A percentile compares a stretch with the other conserved stretches of the same genome.
phyloP scores from a whole-genome alignment of 2,888 invertebrate species.

The Acronicta aceris region DNA sequence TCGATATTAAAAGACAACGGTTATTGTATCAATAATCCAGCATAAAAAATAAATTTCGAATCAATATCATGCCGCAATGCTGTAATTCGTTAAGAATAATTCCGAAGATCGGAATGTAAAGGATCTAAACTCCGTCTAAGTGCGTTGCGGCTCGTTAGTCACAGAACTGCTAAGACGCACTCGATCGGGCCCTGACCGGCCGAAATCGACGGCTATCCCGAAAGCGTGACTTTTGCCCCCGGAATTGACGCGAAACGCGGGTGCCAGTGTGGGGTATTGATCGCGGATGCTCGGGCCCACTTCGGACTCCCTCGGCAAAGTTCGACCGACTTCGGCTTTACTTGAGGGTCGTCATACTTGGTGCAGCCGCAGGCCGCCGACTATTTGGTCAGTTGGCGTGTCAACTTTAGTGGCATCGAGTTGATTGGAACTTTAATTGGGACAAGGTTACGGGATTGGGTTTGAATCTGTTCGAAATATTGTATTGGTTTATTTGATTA shows the following conservation, averaged over 20 bases:
- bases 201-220: slow-evolving; percentile 83
- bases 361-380: slow-evolving; percentile 69
- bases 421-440: slow-evolving; percentile 86
- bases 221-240: slow-evolving; percentile 87
- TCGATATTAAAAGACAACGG: too few species aligned
- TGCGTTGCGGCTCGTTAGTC: slow-evolving; percentile 65
- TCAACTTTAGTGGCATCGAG: slow-evolving; percentile 80
- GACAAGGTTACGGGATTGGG: slow-evolving; percentile 81
- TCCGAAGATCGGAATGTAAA: slow-evolving; percentile 52
- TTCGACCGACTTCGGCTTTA: slow-evolving; percentile 80
- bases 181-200: slow-evolving; percentile 79
- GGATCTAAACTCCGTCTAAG: slow-evolving; percentile 68
- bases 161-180: slow-evolving; percentile 51
- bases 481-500: slow-evolving; percentile 31
- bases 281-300: slow-evolving; percentile 80
- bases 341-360: slow-evolving; percentile 75
- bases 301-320: slow-evolving; percentile 78
- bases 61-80: slow-evolving; percentile 19
- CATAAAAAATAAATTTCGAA: neutral
- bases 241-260: slow-evolving; percentile 83
- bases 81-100: slow-evolving; percentile 11
- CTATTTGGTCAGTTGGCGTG: slow-evolving; percentile 81
- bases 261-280: slow-evolving; percentile 83
- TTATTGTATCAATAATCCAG: neutral
- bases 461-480: slow-evolving; percentile 64